These are phyloP conservation scores for Halcyon chelicuti DNA, from an alignment of 2,797 vertebrate species.

Conservation along the genomic window DNA sequence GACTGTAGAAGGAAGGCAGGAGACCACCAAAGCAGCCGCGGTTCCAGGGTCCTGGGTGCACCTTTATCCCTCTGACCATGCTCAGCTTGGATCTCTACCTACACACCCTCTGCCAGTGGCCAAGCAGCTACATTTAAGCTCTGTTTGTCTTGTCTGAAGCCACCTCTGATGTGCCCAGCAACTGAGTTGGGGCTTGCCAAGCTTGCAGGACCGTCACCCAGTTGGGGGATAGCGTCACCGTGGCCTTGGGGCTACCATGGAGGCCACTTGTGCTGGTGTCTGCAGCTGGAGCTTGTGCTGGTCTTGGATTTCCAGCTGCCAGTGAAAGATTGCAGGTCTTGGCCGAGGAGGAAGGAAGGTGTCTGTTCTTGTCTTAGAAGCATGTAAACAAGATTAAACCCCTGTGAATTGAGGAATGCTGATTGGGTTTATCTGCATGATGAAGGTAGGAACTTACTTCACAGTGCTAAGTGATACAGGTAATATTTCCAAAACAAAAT, in stretches of 20 bases:
- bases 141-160: neutral
- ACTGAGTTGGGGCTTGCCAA: neutral
- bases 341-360: neutral
- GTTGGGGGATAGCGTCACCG: rapidly evolving
- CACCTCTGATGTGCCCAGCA: neutral
- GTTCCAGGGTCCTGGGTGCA: neutral
- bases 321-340: neutral
- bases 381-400: neutral
- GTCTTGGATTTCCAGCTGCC: neutral
- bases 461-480: slow-evolving; percentile 49
- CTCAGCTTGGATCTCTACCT: neutral
- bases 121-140: neutral
- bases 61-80: neutral
- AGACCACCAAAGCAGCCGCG: neutral
- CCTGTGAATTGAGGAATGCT: neutral
- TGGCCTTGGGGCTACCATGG: rapidly evolving
- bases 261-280: neutral
- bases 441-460: slow-evolving; percentile 46
- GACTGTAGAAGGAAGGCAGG: neutral
- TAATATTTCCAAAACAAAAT: slow-evolving; percentile 71
- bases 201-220: neutral
- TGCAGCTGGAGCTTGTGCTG: neutral
- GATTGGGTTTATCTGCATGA: slow-evolving; percentile 26
- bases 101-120: neutral
- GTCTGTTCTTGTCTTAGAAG: neutral